Evolutionary conservation across 2,797 vertebrate genomes (phyloP), one percentile per base, ranked within the genome.

Genomic region (Gouania willdenowi): DNA sequence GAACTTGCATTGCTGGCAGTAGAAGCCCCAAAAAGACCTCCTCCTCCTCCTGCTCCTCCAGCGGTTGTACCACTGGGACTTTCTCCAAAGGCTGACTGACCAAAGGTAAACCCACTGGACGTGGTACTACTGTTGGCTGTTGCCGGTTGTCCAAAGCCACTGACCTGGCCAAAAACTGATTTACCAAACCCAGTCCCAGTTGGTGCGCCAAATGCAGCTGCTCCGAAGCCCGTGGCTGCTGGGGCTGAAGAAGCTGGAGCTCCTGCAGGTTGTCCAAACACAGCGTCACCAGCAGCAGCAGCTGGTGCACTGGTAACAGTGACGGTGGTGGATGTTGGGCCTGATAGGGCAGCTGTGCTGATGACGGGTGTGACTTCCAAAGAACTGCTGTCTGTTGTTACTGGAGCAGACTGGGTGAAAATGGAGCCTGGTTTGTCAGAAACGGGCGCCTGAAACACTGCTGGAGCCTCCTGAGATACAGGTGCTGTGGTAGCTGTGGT

Each of bases 71-170:
- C 45, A 25, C 19, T 54, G 2, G 80, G 20, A 23, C n/a, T 68
- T 1, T 68, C 41, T 19, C 92, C 80, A 23, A 92, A 73, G 0
- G 61, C 56, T 0, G 90, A 16, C 35, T 94, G 92, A 1, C 88
- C 89, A 2, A 98, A 98, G 17, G 76, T 71, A 48, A 86, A 86
- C 26, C 76, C 37, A 8, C 71, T 33, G 5, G 90, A 28, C 0
- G 87, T 35, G 21, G 55, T 62, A 1, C 56, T 13, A 50, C 39
- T 75, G 31, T 38, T 38, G n/a, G n/a, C n/a, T n/a, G n/a, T n/a
- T 12, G 59, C 12, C 0, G 91, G 81, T 61, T 95, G 93, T 6
- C 91, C 91, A 6, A 97, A 97, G 20, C 88, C 84, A 0, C 81
- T 72, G 4, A 32, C 39, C 45, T 86, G 0, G 65, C 92, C 93